Evolutionary conservation across 2,888 invertebrate species (phyloP).

Genomic region (Pediacus dermestoides): DNA sequence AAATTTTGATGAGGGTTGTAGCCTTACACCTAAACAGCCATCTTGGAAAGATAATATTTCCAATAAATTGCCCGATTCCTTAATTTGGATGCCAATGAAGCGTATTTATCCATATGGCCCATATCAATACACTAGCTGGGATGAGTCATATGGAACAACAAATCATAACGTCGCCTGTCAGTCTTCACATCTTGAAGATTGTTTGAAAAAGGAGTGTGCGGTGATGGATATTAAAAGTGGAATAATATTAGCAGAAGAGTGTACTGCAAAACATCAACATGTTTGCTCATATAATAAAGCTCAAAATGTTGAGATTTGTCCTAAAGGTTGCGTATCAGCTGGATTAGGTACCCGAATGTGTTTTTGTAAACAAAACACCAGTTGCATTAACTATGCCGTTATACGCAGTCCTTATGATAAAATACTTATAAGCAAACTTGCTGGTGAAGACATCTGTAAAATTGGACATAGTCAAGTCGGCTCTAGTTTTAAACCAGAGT

Average conservation of each 20-base stretch:
- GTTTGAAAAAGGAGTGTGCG: constrained; percentile 26
- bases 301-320: constrained; percentile 25
- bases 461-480: constrained; percentile 15
- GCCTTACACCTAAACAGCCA: too few relatives aligned
- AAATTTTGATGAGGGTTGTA: constrained; percentile 31
- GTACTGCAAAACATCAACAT: constrained; percentile 18
- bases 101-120: constrained; percentile 25
- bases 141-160: constrained; percentile 27
- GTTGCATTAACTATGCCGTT: constrained; percentile 17
- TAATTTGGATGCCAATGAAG: constrained; percentile 35
- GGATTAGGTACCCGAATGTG: constrained; percentile 26
- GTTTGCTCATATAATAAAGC: constrained; percentile 20
- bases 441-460: constrained; percentile 22
- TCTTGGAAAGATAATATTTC: constrained; percentile 28
- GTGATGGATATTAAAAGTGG: constrained; percentile 14
- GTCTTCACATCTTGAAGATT: constrained; percentile 18
- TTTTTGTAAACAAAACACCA: constrained; percentile 26
- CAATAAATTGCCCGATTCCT: constrained; percentile 15
- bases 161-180: constrained; percentile 9
- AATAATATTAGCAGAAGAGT: constrained; percentile 21
- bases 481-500: too few relatives aligned
- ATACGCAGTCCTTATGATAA: constrained; percentile 20
- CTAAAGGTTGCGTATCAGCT: constrained; percentile 24
- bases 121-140: constrained; percentile 30
- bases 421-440: constrained; percentile 23